Evolutionary conservation across 2,888 invertebrate species (phyloP).

Genomic region (Caenorhabditis sp.): DNA sequence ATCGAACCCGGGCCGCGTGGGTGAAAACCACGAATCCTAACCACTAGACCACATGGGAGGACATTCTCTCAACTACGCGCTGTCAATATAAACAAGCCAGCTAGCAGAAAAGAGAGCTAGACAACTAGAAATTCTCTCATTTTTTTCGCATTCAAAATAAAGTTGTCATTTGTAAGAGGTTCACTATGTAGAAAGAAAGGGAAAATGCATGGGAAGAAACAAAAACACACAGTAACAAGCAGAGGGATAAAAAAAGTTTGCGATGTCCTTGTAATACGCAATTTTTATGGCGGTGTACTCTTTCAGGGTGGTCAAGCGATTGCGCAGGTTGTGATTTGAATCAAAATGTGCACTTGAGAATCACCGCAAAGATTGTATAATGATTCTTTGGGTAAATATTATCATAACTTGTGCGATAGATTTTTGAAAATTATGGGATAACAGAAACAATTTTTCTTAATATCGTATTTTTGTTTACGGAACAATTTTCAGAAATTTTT

Average conservation of each 20-base stretch:
- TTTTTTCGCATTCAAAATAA: not conserved
- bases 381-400: not conserved
- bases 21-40: slow-evolving; percentile 68
- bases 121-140: not conserved
- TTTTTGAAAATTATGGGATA: too few species aligned
- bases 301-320: not conserved
- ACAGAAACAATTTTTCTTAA: too few species aligned
- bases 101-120: not conserved
- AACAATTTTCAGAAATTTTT: too few species aligned
- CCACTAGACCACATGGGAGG: slow-evolving; percentile 67
- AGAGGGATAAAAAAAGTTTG: not conserved
- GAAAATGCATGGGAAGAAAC: not conserved
- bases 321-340: not conserved
- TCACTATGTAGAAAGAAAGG: not conserved
- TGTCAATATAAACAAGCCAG: not conserved
- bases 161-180: too few species aligned
- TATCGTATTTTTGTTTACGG: too few species aligned
- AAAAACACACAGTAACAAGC: not conserved
- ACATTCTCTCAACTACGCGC: not conserved
- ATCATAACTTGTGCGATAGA: not conserved
- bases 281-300: not conserved
- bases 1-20: slow-evolving; percentile 68
- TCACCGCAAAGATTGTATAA: not conserved
- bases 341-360: not conserved
- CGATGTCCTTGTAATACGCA: not conserved